Base-by-base conservation (phyloP, 2,797 vertebrate species). In the Alfaro cultratus region DNA sequence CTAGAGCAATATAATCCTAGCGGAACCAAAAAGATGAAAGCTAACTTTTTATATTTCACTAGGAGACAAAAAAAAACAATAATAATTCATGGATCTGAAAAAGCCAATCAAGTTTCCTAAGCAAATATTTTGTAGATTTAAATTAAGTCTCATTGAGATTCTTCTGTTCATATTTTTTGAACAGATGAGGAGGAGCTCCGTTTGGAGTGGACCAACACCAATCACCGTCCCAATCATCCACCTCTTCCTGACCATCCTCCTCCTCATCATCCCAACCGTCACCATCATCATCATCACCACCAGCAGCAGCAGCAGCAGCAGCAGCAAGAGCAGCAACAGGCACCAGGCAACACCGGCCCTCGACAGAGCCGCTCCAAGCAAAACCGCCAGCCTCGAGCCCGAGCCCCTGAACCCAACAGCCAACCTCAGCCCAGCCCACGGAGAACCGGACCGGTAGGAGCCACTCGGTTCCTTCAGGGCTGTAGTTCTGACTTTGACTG, bases 151-250 rank as follows among this genome's bases (percentile, higher is more conserved):
- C n/a, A n/a, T n/a, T n/a, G 2, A 0, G 7, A 36, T 74, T 39
- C 29, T 43, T 1, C 13, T 67, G 62, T 39, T 5, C 1, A 43
- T 70, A 23, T 74, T 15, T 1, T 39, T 51, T 45, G 34, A 36
- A 51, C 83, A 94, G 94, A 94, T 0, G 92, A 91, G 55, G 83
- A 77, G 23, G 93, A 94, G 82, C 73, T 94, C 18, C 92, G 91
- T 36, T 81, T 94, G 67, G 15, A 10, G 0, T 93, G 83, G 88
- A 2, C 76, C 72, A 45, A 11, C 0, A 1, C 46, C 1, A 45
- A 78, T 0, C 77, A 73, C 0, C 73, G 75, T 0, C 82, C 45
- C 0, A 31, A 70, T 0, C 80, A 57, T 0, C 80, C 60, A 0
- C 73, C 46, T 0, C 80, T 57, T 2, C 78, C 76, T 0, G 23